These are phyloP conservation scores for Copidosoma floridanum DNA, from an alignment of 1,140 invertebrate genomes.

Conservation along the genomic window DNA sequence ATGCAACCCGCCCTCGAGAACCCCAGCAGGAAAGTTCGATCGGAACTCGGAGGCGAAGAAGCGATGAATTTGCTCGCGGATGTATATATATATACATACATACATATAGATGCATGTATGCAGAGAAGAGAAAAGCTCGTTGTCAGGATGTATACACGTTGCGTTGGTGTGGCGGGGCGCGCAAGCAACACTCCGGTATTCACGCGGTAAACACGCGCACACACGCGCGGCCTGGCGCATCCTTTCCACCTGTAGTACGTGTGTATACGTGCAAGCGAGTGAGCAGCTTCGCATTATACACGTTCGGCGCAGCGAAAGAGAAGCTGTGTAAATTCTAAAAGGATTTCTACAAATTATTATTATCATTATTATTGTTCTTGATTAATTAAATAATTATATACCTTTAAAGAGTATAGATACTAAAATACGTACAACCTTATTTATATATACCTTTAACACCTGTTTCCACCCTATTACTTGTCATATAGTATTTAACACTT, in stretches of 20 bases:
- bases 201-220: neutral
- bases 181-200: slow-evolving; percentile 2
- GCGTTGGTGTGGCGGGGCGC: too few relatives aligned
- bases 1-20: neutral
- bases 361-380: slow-evolving; percentile 23
- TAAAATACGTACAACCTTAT: slow-evolving; percentile 46
- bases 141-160: too few relatives aligned
- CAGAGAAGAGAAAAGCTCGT: too few relatives aligned
- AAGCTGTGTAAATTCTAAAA: slow-evolving; percentile 19
- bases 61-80: slow-evolving; percentile 6
- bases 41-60: slow-evolving; percentile 11
- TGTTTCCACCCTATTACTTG: slow-evolving; percentile 41
- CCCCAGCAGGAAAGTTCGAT: neutral
- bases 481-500: slow-evolving; percentile 54
- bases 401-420: slow-evolving; percentile 49
- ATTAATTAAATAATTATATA: slow-evolving; percentile 39
- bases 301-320: slow-evolving; percentile 6
- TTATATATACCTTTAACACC: slow-evolving; percentile 38
- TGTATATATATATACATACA: neutral
- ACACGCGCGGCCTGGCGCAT: neutral
- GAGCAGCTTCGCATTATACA: neutral
- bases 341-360: slow-evolving; percentile 8
- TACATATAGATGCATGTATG: too few relatives aligned
- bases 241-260: neutral
- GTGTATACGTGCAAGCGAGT: neutral